A percentile compares a stretch with the other conserved stretches of the same genome.
Conservation (phyloP, 2,113 vertebrate species). For the Corvus cornix region DNA sequence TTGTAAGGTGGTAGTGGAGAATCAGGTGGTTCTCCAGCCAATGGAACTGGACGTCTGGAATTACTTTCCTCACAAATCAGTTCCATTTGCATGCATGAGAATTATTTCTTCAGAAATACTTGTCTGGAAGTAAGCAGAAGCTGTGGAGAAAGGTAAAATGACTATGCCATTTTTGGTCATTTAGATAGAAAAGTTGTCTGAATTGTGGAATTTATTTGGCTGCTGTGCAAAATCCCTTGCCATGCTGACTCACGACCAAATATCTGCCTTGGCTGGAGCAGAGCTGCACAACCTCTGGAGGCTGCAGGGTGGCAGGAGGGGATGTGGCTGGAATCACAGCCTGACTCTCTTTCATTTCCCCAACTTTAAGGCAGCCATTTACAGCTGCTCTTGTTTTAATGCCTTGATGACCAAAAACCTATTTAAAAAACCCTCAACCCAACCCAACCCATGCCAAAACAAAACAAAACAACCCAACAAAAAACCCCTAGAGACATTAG, state of each 20-base stretch:
- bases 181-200: not conserved
- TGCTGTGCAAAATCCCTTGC: not conserved
- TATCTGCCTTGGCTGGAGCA: not conserved
- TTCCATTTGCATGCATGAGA: not conserved
- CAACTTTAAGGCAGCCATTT: not conserved
- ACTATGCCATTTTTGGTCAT: not conserved
- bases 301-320: not conserved
- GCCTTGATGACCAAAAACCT: not conserved
- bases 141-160: not conserved
- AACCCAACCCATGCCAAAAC: not conserved
- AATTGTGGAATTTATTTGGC: not conserved
- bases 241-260: not conserved
- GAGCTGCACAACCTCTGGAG: not conserved
- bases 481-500: fast-evolving
- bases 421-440: not conserved
- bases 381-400: not conserved
- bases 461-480: not conserved
- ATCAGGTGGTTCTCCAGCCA: not conserved
- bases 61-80: not conserved
- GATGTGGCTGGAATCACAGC: not conserved
- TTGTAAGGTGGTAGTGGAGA: not conserved
- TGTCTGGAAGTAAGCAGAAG: not conserved
- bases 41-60: not conserved
- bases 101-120: not conserved
- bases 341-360: not conserved